A percentile compares a stretch with the other conserved stretches of the same genome.
Evolutionary conservation across 2,797 vertebrate genomes (phyloP).

Genomic region (Chloroceryle amazona): DNA sequence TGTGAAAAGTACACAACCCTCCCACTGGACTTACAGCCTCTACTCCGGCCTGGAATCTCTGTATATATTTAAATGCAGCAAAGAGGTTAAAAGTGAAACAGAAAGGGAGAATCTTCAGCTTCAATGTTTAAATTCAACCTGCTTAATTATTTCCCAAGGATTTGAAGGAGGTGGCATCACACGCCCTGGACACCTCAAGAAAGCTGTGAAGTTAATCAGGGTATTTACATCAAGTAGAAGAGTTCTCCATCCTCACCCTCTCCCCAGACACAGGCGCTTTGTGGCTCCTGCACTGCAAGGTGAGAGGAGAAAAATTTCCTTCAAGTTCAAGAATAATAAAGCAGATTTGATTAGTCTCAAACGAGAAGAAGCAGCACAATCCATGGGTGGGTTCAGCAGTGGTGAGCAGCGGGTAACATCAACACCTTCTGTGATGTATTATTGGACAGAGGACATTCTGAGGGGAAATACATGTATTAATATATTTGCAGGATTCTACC

Average conservation of each 20-base stretch:
- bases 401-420: not conserved
- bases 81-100: not conserved
- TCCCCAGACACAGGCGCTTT: not conserved
- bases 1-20: not conserved
- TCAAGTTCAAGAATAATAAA: not conserved
- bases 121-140: not conserved
- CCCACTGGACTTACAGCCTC: not conserved
- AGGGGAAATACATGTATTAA: not conserved
- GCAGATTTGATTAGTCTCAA: not conserved
- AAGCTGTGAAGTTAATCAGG: not conserved
- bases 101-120: not conserved
- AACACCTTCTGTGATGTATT: not conserved
- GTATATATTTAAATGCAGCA: not conserved
- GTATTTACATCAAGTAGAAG: rapidly evolving
- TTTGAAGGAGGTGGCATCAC: not conserved
- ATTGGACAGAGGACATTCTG: not conserved
- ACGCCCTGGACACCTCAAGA: not conserved
- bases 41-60: rapidly evolving
- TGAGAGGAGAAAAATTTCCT: not conserved
- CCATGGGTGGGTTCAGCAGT: rapidly evolving
- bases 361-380: not conserved
- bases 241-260: not conserved
- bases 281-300: not conserved
- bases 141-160: not conserved
- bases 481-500: not conserved